A percentile compares a stretch with the other conserved stretches of the same genome.
Evolutionary conservation across 2,797 vertebrate species (phyloP).

Genomic region (Chromobotia macracanthus): DNA sequence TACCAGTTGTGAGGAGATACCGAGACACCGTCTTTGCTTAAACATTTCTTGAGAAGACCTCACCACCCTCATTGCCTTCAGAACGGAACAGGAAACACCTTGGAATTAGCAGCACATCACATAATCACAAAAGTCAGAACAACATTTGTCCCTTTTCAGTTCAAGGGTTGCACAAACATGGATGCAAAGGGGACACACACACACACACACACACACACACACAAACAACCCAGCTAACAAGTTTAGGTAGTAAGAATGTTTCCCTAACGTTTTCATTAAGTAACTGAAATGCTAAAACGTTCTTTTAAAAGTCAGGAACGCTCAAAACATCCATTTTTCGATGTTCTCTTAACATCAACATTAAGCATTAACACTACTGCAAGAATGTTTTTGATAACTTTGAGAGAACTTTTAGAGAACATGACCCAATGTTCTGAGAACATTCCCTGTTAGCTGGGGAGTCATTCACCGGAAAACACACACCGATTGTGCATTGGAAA

Average conservation of each 20-base stretch:
- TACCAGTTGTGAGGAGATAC: conserved; percentile 44
- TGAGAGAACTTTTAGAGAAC: too few relatives aligned
- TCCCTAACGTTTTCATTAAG: too few relatives aligned
- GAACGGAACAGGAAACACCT: conserved; percentile 65
- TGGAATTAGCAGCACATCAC: conserved; percentile 71
- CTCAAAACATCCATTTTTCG: too few relatives aligned
- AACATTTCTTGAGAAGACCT: conserved; percentile 35
- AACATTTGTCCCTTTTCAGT: conserved; percentile 64
- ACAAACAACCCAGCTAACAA: too few relatives aligned
- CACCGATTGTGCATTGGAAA: conserved; percentile 88
- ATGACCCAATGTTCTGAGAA: too few relatives aligned
- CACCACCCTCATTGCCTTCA: conserved; percentile 41
- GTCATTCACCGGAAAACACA: conserved; percentile 78
- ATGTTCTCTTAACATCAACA: too few relatives aligned
- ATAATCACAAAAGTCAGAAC: conserved; percentile 66
- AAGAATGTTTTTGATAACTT: too few relatives aligned
- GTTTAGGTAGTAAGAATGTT: too few relatives aligned
- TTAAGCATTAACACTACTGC: too few relatives aligned
- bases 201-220: conserved; percentile 33
- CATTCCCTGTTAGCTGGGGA: background rate
- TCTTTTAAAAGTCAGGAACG: too few relatives aligned
- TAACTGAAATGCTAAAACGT: too few relatives aligned
- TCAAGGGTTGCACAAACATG: conserved; percentile 69
- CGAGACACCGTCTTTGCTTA: conserved; percentile 46
- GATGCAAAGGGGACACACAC: conserved; percentile 74